phyloP scores from a whole-genome alignment of 2,113 vertebrate genomes.

The Aldabrachelys gigantea region DNA sequence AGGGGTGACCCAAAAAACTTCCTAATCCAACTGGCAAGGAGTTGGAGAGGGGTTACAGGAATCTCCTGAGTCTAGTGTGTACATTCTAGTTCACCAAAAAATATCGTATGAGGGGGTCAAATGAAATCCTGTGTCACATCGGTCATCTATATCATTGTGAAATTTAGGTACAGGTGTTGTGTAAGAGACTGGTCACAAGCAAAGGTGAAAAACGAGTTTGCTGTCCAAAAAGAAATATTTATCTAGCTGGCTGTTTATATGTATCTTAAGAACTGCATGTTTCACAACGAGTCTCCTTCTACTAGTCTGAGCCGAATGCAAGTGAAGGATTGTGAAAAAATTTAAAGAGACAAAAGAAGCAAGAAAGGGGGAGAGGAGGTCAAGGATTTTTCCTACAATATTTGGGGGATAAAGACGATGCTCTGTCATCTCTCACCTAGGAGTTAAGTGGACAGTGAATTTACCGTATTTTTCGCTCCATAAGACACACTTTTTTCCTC shows the following conservation, averaged over 20 bases:
- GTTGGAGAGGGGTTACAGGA: neutral
- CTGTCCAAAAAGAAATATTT: neutral
- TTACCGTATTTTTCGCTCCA: too few species aligned
- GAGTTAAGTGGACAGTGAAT: neutral
- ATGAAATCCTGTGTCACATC: neutral
- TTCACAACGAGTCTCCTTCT: neutral
- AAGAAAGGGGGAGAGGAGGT: too few species aligned
- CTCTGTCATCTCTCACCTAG: neutral
- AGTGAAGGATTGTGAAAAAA: neutral
- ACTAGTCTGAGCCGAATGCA: neutral
- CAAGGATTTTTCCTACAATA: neutral
- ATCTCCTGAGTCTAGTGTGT: neutral
- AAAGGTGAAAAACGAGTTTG: neutral
- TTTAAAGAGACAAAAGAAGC: neutral
- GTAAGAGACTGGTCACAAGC: neutral
- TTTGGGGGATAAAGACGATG: neutral
- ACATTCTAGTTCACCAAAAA: neutral
- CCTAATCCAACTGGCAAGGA: neutral
- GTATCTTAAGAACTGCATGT: neutral
- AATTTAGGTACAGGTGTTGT: neutral
- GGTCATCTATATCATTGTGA: neutral
- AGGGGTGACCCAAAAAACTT: neutral
- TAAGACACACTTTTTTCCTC: too few species aligned
- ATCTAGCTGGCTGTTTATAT: neutral
- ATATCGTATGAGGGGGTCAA: neutral